Conservation (phyloP, 2,113 vertebrate genomes). For the Brachypteracias leptosomus region DNA sequence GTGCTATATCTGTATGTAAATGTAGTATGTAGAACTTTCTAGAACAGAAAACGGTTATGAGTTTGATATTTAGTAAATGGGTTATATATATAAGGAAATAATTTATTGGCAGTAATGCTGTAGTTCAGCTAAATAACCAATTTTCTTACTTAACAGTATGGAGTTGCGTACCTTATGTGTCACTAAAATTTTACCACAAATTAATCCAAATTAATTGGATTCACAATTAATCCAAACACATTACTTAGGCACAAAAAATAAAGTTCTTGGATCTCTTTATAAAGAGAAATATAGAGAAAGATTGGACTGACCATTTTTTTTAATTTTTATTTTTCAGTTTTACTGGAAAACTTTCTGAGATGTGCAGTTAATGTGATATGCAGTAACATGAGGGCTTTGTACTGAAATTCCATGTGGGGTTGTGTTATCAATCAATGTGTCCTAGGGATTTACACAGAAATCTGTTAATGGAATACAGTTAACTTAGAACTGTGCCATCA, state of each 20-base stretch:
- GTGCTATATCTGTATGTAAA: neutral
- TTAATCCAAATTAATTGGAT: neutral
- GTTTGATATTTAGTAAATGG: neutral
- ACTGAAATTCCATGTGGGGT: conserved; percentile 17
- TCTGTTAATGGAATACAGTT: conserved; percentile 58
- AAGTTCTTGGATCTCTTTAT: neutral
- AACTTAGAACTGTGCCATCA: conserved; percentile 54
- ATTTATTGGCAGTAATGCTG: neutral
- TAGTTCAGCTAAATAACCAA: neutral
- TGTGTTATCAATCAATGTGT: conserved; percentile 26
- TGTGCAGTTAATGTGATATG: neutral
- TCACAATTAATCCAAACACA: neutral
- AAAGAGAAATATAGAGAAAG: neutral
- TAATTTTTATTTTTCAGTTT: neutral
- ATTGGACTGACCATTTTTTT: neutral
- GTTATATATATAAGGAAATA: neutral
- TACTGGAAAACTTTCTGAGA: neutral
- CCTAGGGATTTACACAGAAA: conserved; percentile 43
- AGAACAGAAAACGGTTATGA: neutral
- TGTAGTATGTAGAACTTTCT: neutral
- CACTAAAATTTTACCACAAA: neutral
- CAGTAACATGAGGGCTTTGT: neutral
- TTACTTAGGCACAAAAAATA: neutral
- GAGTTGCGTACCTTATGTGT: neutral
- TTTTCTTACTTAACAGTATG: neutral